phyloP scores from a whole-genome alignment of 2,888 invertebrate species.

The Criorhina ranunculi region DNA sequence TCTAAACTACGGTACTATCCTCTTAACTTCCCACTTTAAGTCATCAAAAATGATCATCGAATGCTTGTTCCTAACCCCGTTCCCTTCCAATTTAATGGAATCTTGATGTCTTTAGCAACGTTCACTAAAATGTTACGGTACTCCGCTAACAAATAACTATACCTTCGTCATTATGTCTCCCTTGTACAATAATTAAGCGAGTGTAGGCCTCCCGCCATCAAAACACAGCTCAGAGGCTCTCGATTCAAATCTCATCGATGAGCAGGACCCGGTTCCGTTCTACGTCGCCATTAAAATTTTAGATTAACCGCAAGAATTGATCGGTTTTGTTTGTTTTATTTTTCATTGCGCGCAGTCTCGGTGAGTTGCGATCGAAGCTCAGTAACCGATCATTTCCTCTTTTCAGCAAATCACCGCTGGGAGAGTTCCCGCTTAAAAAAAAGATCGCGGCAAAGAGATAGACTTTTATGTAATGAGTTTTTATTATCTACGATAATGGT shows the following conservation, averaged over 20 bases:
- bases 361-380: constrained; percentile 52
- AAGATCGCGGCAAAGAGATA: constrained; percentile 46
- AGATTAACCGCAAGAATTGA: constrained; percentile 58
- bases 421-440: not conserved
- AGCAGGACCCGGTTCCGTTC: not conserved
- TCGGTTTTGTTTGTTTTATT: constrained; percentile 62
- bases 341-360: constrained; percentile 1
- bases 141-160: constrained; percentile 41
- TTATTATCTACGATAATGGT: constrained; percentile 74
- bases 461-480: constrained; percentile 70
- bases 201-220: constrained; percentile 2
- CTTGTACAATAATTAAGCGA: constrained; percentile 58
- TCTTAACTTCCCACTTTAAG: not conserved
- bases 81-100: constrained; percentile 52
- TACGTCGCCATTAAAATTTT: constrained; percentile 18
- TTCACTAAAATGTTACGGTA: constrained; percentile 32
- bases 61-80: not conserved
- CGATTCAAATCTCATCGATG: constrained; percentile 62
- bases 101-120: not conserved
- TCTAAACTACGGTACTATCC: not conserved
- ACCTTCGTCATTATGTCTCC: constrained; percentile 52
- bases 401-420: constrained; percentile 46
- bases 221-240: constrained; percentile 43
- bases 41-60: not conserved
- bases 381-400: constrained; percentile 58